phyloP scores from a whole-genome alignment of 2,888 invertebrate genomes.

The Synergus japonicus region DNA sequence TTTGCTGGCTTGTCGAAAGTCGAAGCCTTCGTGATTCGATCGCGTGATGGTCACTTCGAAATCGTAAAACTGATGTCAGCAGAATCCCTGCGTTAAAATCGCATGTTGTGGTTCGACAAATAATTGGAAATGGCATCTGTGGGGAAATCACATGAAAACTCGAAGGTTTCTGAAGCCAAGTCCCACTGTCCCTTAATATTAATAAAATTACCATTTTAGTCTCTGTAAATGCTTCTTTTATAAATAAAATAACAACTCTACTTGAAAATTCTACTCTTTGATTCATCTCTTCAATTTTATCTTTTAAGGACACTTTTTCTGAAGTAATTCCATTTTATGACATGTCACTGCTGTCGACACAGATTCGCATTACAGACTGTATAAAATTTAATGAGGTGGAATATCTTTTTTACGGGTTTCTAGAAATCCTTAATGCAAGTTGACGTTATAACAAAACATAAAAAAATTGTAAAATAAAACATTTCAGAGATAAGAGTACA shows the following conservation, averaged over 20 bases:
- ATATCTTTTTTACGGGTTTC: not conserved
- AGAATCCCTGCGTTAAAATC: not conserved
- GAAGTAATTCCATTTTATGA: constrained; percentile 10
- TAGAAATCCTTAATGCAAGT: not conserved
- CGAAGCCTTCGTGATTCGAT: not conserved
- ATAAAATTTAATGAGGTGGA: not conserved
- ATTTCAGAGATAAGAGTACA: no score
- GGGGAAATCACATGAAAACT: not conserved
- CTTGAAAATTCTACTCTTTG: not conserved
- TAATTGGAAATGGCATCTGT: constrained; percentile 6
- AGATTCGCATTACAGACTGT: not conserved
- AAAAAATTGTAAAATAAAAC: no score
- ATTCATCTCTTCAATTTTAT: not conserved
- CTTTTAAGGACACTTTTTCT: not conserved
- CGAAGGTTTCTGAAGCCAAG: not conserved
- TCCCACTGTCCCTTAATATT: not conserved
- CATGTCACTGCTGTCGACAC: constrained; percentile 1
- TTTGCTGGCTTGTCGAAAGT: not conserved
- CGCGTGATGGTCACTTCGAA: not conserved
- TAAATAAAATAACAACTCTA: not conserved
- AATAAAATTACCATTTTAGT: not conserved
- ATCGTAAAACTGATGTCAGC: not conserved
- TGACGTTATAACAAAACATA: not conserved
- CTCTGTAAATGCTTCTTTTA: not conserved
- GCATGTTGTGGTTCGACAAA: not conserved